Conservation (phyloP, 2,113 vertebrate genomes). For the Scopus umbretta region DNA sequence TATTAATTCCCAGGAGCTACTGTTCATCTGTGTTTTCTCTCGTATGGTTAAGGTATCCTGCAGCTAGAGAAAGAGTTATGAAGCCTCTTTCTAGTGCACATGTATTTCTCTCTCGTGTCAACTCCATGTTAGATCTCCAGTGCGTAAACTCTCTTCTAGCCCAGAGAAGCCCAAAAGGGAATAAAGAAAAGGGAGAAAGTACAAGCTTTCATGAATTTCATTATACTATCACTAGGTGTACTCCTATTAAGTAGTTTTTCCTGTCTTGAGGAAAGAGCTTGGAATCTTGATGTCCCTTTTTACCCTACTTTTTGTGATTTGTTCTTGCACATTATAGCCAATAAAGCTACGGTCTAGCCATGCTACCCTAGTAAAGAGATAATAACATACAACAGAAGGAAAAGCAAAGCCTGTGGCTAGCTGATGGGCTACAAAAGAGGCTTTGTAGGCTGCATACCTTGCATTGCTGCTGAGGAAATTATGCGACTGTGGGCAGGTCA, state of each 20-base stretch:
- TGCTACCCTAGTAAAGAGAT: not conserved
- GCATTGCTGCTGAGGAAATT: constrained; percentile 23
- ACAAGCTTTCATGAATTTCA: not conserved
- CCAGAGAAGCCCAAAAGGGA: not conserved
- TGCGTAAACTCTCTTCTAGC: not conserved
- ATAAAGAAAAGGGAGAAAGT: not conserved
- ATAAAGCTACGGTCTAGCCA: no score
- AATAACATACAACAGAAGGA: not conserved
- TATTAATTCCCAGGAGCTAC: not conserved
- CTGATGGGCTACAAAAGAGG: not conserved
- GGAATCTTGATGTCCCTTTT: not conserved
- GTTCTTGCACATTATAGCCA: not conserved
- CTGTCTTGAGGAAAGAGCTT: not conserved
- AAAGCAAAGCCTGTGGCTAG: not conserved
- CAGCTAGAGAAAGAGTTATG: not conserved
- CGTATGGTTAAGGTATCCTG: not conserved
- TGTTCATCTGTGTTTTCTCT: not conserved
- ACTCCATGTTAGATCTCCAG: not conserved
- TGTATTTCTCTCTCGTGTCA: not conserved
- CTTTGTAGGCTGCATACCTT: constrained; percentile 36
- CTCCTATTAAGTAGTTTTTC: not conserved
- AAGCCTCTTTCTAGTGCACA: not conserved
- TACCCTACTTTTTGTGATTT: not conserved
- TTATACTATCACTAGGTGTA: not conserved
- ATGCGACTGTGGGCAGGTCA: constrained; percentile 12